Base-by-base conservation (phyloP, 2,113 vertebrate species). In the Chlamydotis undulata region DNA sequence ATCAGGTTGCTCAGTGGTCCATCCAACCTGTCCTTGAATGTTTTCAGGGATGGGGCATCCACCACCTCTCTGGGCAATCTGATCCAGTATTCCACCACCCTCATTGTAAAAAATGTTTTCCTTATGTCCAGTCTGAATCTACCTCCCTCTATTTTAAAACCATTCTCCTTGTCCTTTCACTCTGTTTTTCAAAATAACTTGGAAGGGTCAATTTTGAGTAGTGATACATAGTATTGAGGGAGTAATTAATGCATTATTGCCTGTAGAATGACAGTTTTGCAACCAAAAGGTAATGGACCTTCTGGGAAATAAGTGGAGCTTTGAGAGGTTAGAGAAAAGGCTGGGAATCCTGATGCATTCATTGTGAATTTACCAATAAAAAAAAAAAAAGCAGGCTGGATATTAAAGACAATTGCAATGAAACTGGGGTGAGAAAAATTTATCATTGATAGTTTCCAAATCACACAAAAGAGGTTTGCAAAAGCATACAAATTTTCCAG, bases 211-310 rank as follows among this genome's bases (percentile, higher is more conserved):
- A 19, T 94, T 95, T 31, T 82, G 60, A 95, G 55, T 80, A 93
- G 33, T 84, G 68, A 90, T 93, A 87, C 93, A 71, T 68, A 59
- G 31, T 77, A 25, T 39, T 67, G 78, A 70, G 94, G 88, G 91
- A 93, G 83, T 88, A 94, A 94, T 35, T 9, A 95, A 78, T 73
- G 33, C 52, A 86, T 78, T 67, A 26, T 69, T 29, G 19, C 23
- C 81, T 83, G 64, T 55, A 39, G 57, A 63, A 76, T 59, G 61
- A 26, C 64, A 90, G 73, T 90, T 96, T 96, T 94, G 63, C 35
- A 91, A 64, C 19, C 31, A 6, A 59, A 57, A 82, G 53, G 39
- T 76, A 68, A 73, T 21, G 23, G 35, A 71, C 16, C 57, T 61
- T 64, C 41, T 81, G n/a, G 61, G 23, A 90, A 96, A 59, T 49